Conservation (phyloP, 2,888 invertebrate species). For the Zhuqinia jingwanae region DNA sequence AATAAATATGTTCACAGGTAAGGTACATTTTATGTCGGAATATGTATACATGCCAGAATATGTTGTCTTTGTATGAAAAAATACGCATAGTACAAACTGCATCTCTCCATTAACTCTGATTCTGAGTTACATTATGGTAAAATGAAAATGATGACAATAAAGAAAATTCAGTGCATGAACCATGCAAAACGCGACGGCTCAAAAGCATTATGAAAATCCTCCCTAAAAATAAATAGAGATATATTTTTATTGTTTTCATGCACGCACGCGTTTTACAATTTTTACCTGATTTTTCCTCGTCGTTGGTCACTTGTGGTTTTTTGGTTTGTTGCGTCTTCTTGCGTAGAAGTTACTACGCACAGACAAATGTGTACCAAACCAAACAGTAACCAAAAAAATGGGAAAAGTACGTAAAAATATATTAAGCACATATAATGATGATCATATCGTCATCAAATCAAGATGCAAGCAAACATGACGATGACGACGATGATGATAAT, state of each 20-base stretch:
- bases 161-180: slow-evolving; percentile 30
- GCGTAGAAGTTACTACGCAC: no score
- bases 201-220: background rate
- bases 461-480: background rate
- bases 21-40: no score
- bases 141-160: slow-evolving; percentile 11
- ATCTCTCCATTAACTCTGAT: background rate
- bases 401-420: background rate
- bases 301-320: slow-evolving; percentile 26
- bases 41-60: no score
- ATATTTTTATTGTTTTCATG: slow-evolving; percentile 32
- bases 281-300: slow-evolving; percentile 26
- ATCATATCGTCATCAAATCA: background rate
- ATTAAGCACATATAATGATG: no score
- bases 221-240: slow-evolving; percentile 11
- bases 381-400: slow-evolving; percentile 35
- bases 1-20: no score
- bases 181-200: slow-evolving; percentile 16
- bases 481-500: background rate
- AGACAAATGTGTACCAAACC: slow-evolving; percentile 39
- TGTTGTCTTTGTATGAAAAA: no score
- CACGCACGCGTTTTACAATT: slow-evolving; percentile 35
- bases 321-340: slow-evolving; percentile 2
- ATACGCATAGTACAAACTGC: background rate
- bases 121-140: background rate